Evolutionary conservation across 2,113 vertebrate species (phyloP).

Genomic region (Ictalurus furcatus): DNA sequence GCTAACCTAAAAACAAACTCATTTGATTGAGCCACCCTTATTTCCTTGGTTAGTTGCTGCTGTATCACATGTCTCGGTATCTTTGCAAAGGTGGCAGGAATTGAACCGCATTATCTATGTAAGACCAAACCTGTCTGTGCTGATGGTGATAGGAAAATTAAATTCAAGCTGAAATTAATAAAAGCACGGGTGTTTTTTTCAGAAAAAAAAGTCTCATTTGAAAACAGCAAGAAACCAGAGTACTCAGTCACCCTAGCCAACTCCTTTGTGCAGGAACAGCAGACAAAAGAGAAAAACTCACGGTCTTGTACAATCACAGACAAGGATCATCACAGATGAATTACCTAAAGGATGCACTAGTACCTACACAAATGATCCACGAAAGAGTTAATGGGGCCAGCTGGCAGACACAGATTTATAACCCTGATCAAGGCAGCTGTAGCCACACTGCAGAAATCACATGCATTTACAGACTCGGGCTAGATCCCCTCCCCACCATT

Average conservation of each 20-base stretch:
- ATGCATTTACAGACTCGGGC: slow-evolving; percentile 55
- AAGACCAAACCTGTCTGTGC: slow-evolving; percentile 38
- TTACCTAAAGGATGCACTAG: slow-evolving; percentile 59
- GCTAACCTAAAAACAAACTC: slow-evolving; percentile 39
- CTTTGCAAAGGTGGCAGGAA: slow-evolving; percentile 16
- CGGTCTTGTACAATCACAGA: neutral
- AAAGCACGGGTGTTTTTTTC: neutral
- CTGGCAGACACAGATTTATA: slow-evolving; percentile 59
- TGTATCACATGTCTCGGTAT: slow-evolving; percentile 23
- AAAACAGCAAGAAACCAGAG: slow-evolving; percentile 25
- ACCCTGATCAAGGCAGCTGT: slow-evolving; percentile 53
- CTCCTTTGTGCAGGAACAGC: slow-evolving; percentile 21
- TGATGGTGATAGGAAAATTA: slow-evolving; percentile 32
- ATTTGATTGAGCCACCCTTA: slow-evolving; percentile 7
- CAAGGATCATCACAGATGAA: slow-evolving; percentile 47
- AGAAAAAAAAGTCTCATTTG: neutral
- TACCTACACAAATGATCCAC: slow-evolving; percentile 61
- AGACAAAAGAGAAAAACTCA: neutral
- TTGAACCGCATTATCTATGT: slow-evolving; percentile 48
- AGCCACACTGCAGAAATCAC: slow-evolving; percentile 57
- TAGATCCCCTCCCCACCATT: slow-evolving; percentile 2
- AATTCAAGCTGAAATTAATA: slow-evolving; percentile 25
- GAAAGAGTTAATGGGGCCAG: slow-evolving; percentile 62
- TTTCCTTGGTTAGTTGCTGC: neutral
- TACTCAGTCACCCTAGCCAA: slow-evolving; percentile 35